Evolutionary conservation across 2,888 invertebrate species (phyloP).

Genomic region (Amiota minor): DNA sequence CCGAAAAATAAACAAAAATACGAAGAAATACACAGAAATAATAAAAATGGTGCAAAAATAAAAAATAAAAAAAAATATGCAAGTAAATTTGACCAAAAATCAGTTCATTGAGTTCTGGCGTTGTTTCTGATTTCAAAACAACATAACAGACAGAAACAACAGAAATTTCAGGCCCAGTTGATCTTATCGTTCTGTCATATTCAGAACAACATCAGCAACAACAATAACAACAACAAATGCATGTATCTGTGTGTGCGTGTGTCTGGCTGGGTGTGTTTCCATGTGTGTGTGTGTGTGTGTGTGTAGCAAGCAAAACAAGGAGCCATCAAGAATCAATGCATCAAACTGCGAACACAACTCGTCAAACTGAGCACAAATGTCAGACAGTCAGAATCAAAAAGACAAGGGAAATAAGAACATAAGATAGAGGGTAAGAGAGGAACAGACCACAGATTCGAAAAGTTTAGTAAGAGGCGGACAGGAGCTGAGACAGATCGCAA

Average conservation of each 20-base stretch:
- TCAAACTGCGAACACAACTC: constrained; percentile 37
- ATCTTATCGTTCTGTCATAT: constrained; percentile 40
- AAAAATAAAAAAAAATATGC: constrained; percentile 16
- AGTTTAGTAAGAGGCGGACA: too few relatives aligned
- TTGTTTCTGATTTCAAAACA: constrained; percentile 3
- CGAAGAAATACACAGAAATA: constrained; percentile 22
- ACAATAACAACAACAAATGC: not conserved
- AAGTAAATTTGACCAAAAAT: constrained; percentile 16
- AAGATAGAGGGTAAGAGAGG: not conserved
- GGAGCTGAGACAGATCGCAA: constrained; percentile 36
- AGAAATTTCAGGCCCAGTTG: constrained; percentile 12
- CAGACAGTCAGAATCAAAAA: constrained; percentile 2
- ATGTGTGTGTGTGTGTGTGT: too few relatives aligned
- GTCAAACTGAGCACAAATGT: constrained; percentile 22
- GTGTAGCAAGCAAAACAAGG: not conserved
- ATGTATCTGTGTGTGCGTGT: not conserved
- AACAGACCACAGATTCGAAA: not conserved
- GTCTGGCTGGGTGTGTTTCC: too few relatives aligned
- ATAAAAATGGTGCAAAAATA: constrained; percentile 26
- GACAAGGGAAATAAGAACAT: not conserved
- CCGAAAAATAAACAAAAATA: not conserved
- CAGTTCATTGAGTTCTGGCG: constrained; percentile 15
- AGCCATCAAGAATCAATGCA: constrained; percentile 35
- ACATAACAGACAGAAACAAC: not conserved
- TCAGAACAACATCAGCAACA: constrained; percentile 10